Conservation (phyloP, 1,140 invertebrate genomes). For the Drosophila repletoides region DNA sequence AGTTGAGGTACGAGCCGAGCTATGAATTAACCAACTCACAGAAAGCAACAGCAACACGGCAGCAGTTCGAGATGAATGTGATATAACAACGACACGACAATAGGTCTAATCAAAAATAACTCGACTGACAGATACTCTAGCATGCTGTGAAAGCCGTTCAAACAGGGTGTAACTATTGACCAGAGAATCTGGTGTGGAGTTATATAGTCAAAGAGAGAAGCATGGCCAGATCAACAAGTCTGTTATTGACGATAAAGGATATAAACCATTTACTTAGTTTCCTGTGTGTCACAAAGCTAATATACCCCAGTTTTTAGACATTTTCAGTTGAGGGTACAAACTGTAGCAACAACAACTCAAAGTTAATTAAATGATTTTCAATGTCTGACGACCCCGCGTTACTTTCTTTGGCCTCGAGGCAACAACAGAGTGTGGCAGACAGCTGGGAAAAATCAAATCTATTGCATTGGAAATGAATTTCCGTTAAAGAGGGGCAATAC, state of each 20-base stretch:
- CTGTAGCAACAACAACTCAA: constrained; percentile 14
- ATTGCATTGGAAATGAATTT: constrained; percentile 51
- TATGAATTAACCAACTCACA: constrained; percentile 65
- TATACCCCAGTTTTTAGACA: too few relatives aligned
- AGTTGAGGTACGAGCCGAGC: constrained; percentile 46
- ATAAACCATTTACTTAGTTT: too few relatives aligned
- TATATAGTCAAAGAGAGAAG: too few relatives aligned
- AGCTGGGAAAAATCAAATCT: constrained; percentile 32
- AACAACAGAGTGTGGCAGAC: constrained; percentile 1
- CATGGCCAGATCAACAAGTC: too few relatives aligned
- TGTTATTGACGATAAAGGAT: too few relatives aligned
- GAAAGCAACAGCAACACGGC: constrained; percentile 31
- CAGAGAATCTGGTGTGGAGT: too few relatives aligned
- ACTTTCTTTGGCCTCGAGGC: constrained; percentile 58
- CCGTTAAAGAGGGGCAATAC: neutral
- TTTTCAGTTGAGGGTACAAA: too few relatives aligned
- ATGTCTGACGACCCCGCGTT: constrained; percentile 51
- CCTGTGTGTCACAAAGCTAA: too few relatives aligned
- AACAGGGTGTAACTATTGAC: too few relatives aligned
- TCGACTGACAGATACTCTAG: too few relatives aligned
- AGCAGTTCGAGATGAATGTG: constrained; percentile 43
- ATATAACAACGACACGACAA: constrained; percentile 54
- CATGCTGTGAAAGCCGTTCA: too few relatives aligned
- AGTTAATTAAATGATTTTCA: constrained; percentile 77
- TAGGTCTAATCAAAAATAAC: constrained; percentile 16